Evolutionary conservation across 30 jellyfish, hydroid and myxozoan species (phyloP), one percentile per base, ranked within the genome.

Genomic region (Hydractinia symbiolongicarpus): DNA sequence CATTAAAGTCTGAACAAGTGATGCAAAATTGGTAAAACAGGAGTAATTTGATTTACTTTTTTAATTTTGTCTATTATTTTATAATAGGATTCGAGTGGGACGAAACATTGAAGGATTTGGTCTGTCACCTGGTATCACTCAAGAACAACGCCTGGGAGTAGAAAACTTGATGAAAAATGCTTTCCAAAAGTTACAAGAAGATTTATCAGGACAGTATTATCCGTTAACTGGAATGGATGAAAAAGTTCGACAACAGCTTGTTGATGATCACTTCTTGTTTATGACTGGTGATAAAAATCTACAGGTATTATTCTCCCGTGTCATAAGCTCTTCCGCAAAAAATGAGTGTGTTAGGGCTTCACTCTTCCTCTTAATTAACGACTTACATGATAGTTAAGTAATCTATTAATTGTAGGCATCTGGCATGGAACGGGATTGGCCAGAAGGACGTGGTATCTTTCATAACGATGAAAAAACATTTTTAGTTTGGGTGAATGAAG

Each of bases 371-470:
- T 58, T 11, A 58, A 11, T 16, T 58, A 11, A 11, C 1, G 15
- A 16, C 1, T 58, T 11, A 58, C 19, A 11, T 58, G 17, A 58
- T 11, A 0, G 15, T 58, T 11, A 58, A 58, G 19, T 11, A 58
- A 58, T 3, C 69, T 58, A 16, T 58, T 58, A 58, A 58, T 11
- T 58, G 69, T 58, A 66, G 70, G 76, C 53, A 16, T 53, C 74
- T 16, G 89, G 89, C 53, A 61, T 85, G 64, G 61, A 86, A 53
- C 55, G 71, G 16, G 85, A 79, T 72, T 86, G 95, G 95, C 95
- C 95, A 19, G 72, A 53, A 54, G 95, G 86, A 50, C 89, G 95
- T 4, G 95, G 95, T 4, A 67, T 79, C 55, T 86, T 76, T 56
- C 84, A 68, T 9, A 86, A 76, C 54, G 72, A 7, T 1, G 74